Evolutionary conservation across 2,888 invertebrate species (phyloP).

Genomic region (Ectemnius lituratus): DNA sequence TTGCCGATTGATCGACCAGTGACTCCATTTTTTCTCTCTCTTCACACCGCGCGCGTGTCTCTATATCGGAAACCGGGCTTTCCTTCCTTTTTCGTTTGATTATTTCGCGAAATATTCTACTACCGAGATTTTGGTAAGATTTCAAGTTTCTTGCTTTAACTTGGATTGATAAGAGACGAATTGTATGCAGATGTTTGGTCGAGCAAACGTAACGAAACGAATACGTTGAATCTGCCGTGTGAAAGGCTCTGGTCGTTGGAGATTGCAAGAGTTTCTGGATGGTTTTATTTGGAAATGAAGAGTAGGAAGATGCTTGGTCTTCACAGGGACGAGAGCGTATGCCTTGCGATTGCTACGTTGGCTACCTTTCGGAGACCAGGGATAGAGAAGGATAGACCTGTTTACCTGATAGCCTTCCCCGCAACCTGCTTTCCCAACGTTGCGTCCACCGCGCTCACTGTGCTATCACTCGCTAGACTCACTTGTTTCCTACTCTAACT

Average conservation of each 20-base stretch:
- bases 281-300: too few species aligned
- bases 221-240: too few species aligned
- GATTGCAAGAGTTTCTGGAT: too few species aligned
- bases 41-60: conserved; percentile 37
- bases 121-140: not conserved
- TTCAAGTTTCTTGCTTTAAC: not conserved
- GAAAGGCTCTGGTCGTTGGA: too few species aligned
- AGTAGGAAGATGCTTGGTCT: too few species aligned
- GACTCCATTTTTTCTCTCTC: conserved; percentile 59
- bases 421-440: conserved; percentile 52
- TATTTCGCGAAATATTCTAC: not conserved
- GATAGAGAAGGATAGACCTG: conserved; percentile 15
- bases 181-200: too few species aligned
- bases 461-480: conserved; percentile 51
- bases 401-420: conserved; percentile 25
- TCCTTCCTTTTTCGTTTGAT: conserved; percentile 19
- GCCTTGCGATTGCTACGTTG: too few species aligned
- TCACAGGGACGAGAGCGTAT: too few species aligned
- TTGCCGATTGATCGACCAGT: conserved; percentile 56
- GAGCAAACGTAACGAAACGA: too few species aligned
- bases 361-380: too few species aligned
- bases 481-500: conserved; percentile 32
- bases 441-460: conserved; percentile 18
- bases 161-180: too few species aligned
- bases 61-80: conserved; percentile 49